A percentile compares a stretch with the other conserved stretches of the same genome.
phyloP scores from a whole-genome alignment of 2,888 invertebrate species.

The Coelopa pilipes region DNA sequence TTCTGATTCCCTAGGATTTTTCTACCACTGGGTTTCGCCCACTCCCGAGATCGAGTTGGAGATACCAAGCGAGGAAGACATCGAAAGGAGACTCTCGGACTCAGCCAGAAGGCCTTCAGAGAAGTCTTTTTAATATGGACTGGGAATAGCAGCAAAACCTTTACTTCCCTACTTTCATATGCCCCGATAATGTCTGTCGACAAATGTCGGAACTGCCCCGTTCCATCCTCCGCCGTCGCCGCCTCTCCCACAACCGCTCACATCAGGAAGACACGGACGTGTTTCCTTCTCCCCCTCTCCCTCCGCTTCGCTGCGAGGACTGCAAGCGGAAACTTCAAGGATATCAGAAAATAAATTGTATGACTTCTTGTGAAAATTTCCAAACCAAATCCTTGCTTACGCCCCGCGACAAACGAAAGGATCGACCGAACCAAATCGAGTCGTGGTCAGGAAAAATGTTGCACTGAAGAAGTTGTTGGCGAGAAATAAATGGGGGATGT shows the following conservation, averaged over 20 bases:
- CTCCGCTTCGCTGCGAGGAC: neutral
- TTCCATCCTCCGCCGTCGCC: neutral
- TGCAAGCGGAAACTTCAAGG: neutral
- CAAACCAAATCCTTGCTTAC: neutral
- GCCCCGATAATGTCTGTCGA: too few relatives aligned
- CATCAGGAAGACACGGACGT: too few relatives aligned
- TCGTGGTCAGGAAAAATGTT: neutral
- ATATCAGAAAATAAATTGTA: conserved; percentile 16
- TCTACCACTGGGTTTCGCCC: too few relatives aligned
- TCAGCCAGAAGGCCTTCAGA: too few relatives aligned
- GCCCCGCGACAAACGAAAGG: neutral
- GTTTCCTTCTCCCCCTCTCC: neutral
- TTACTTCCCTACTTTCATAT: too few relatives aligned
- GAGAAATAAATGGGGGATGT: neutral
- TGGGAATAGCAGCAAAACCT: too few relatives aligned
- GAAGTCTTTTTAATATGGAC: too few relatives aligned
- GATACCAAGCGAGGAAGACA: too few relatives aligned
- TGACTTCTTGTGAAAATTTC: neutral
- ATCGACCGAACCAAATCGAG: neutral
- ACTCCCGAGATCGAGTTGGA: too few relatives aligned
- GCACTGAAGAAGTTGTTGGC: neutral
- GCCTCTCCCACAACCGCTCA: neutral
- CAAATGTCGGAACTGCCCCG: neutral
- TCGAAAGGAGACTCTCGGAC: too few relatives aligned
- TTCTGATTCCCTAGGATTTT: too few relatives aligned